Evolutionary conservation across 2,113 vertebrate genomes (phyloP).

Genomic region (Circaetus cinerascens): DNA sequence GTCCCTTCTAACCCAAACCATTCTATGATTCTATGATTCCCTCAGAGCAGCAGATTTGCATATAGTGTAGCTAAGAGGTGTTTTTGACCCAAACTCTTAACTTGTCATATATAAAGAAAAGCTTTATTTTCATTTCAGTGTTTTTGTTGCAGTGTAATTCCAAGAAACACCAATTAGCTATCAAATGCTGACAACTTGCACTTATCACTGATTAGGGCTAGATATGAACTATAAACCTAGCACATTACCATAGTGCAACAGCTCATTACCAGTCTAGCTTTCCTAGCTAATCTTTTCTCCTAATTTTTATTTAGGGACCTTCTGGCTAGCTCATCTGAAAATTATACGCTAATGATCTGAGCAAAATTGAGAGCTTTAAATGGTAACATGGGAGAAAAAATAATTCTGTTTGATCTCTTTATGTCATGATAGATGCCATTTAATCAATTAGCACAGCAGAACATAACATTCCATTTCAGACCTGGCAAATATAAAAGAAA

Average conservation of each 20-base stretch:
- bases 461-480: not conserved
- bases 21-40: not conserved
- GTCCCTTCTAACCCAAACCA: no score
- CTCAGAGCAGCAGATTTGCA: not conserved
- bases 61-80: not conserved
- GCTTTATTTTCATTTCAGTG: not conserved
- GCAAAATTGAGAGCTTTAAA: constrained; percentile 12
- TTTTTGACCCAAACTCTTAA: not conserved
- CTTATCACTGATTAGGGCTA: constrained; percentile 39
- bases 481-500: not conserved
- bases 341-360: not conserved
- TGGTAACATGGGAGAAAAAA: not conserved
- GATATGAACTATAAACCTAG: constrained; percentile 36
- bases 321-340: constrained; percentile 31
- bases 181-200: not conserved
- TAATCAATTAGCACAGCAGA: constrained; percentile 20
- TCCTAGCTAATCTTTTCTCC: constrained; percentile 14
- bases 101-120: not conserved
- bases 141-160: not conserved
- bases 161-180: constrained; percentile 35
- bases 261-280: constrained; percentile 38
- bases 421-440: constrained; percentile 28
- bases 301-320: constrained; percentile 58
- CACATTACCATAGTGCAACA: constrained; percentile 18
- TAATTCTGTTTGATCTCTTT: constrained; percentile 38